Evolutionary conservation across 2,113 vertebrate species (phyloP).

Genomic region (Campylorhamphus procurvoides): DNA sequence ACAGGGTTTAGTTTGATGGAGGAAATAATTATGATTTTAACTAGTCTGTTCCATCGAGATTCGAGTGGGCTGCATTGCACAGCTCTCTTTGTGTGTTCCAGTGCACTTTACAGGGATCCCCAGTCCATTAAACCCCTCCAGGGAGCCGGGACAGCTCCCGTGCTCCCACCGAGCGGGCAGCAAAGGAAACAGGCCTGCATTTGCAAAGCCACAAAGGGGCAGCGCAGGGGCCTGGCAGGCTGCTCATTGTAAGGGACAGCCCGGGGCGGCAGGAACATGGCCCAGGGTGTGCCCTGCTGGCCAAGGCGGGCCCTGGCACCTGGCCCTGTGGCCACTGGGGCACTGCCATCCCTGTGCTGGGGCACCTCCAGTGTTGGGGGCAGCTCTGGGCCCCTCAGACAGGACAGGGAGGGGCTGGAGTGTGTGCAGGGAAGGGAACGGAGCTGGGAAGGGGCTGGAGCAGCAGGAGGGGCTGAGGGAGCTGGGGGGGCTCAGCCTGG

Average conservation of each 20-base stretch:
- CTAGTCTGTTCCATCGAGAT: constrained; percentile 9
- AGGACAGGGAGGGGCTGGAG: neutral
- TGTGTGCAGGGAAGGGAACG: rapidly evolving
- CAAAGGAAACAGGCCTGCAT: neutral
- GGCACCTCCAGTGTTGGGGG: neutral
- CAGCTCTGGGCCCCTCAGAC: neutral
- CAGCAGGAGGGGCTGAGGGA: neutral
- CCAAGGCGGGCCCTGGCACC: neutral
- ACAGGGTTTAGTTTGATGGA: constrained; percentile 43
- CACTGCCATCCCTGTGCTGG: neutral
- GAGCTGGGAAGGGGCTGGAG: neutral
- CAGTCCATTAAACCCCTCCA: constrained; percentile 31
- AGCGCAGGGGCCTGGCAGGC: constrained; percentile 33
- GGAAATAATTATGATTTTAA: constrained; percentile 62
- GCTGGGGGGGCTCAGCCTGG: neutral
- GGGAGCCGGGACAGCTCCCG: constrained; percentile 32
- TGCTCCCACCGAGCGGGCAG: neutral
- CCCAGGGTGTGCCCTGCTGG: neutral
- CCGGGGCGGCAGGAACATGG: neutral
- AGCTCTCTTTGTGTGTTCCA: neutral
- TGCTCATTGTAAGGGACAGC: neutral
- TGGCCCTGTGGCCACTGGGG: too few species aligned
- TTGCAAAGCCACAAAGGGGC: constrained; percentile 31
- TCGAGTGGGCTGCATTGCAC: neutral
- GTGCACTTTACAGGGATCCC: neutral